Conservation (phyloP, 2,888 invertebrate species). For the Andrena bicolor region DNA sequence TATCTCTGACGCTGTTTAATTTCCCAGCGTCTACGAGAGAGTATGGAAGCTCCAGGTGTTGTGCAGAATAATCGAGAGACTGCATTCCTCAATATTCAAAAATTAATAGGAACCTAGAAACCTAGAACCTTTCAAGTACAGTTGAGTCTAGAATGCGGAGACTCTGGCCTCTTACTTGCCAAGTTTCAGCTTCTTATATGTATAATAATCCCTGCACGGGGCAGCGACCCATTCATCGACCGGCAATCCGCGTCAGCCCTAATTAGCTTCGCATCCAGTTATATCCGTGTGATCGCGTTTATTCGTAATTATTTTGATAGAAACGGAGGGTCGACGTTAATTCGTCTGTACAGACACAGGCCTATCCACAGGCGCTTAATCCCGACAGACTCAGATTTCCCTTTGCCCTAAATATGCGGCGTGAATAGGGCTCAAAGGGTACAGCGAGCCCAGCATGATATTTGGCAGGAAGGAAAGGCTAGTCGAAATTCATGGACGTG, state of each 20-base stretch:
- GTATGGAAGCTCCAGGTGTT: too few species aligned
- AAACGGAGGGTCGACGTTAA: neutral
- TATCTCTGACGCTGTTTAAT: constrained; percentile 19
- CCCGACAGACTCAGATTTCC: neutral
- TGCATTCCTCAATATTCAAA: neutral
- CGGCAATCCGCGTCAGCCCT: neutral
- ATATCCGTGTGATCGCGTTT: neutral
- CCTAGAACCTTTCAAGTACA: neutral
- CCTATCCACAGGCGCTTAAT: constrained; percentile 20
- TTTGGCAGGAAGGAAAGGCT: constrained; percentile 23
- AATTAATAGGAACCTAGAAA: neutral
- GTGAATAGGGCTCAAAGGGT: constrained; percentile 46
- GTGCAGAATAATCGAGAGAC: neutral
- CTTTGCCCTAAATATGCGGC: constrained; percentile 20
- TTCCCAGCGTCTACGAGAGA: neutral
- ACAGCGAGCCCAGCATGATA: constrained; percentile 29
- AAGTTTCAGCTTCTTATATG: neutral
- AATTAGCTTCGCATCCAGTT: neutral
- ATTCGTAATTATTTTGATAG: constrained; percentile 8
- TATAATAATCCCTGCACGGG: neutral
- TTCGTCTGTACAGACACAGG: neutral
- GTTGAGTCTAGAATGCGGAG: neutral
- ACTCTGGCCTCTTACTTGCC: neutral
- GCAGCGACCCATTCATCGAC: neutral
- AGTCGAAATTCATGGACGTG: constrained; percentile 53